Evolutionary conservation across 2,888 invertebrate species (phyloP), one percentile per base, ranked within the genome.

Genomic region (Himalopsyche tibetana): DNA sequence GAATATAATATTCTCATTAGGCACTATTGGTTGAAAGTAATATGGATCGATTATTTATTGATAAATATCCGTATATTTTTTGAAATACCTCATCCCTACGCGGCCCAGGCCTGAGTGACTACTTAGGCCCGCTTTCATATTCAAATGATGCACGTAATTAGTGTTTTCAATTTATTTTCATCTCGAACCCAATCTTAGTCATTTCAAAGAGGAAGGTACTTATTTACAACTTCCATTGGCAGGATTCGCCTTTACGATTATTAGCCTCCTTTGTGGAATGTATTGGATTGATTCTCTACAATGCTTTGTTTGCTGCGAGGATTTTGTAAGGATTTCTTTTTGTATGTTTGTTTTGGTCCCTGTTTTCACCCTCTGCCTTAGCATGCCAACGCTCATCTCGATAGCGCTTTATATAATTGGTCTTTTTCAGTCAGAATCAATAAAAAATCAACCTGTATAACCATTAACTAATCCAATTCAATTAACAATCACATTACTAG

Each of bases 61-160:
- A 9, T 51, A 15, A 12, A 51, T 51, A 51, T 15, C 15, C 15
- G 15, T 4, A 15, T 51, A 51, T 15, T 15, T 51, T 51, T 51
- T 15, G 4, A 5, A 12, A 15, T 38, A 2, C 4, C 15, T 4
- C 74, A 74, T 74, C 74, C 36, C 74, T 74, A 38, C 1, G 28
- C 28, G 28, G 28, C 28, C 28, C 28, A 28, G 5, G 19, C 11
- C 74, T 36, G 74, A 28, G 38, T 74, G 74, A 28, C 74, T 74
- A 74, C 74, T 74, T 74, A 12, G 74, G 15, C 28, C 5, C 36
- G 74, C 74, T 74, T 74, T 74, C 74, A 74, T 74, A 74, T 74
- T 74, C 74, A 74, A 74, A 74, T 74, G 74, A 74, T 74, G 74
- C 74, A 74, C 74, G 74, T 74, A 74, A 74, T 74, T 74, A 74